A percentile compares a stretch with the other conserved stretches of the same genome.
Conservation (phyloP, 2,113 vertebrate genomes). For the Bambusicola thoracicus region DNA sequence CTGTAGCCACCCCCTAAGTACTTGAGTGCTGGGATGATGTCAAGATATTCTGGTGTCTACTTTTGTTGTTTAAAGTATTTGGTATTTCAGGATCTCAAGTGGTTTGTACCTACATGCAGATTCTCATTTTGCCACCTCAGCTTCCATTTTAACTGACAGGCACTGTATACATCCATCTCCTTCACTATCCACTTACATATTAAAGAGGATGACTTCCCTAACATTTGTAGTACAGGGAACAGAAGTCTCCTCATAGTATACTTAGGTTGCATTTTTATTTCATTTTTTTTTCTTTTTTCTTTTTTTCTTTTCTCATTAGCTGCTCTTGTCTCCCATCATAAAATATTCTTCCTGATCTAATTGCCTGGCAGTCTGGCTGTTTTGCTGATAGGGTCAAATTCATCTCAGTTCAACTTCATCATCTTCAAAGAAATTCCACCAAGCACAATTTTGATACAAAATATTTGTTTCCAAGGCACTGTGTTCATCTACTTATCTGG, state of each 20-base stretch:
- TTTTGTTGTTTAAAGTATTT: neutral
- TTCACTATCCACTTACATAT: neutral
- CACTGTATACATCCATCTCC: neutral
- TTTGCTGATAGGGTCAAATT: neutral
- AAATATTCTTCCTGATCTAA: slow-evolving; percentile 14
- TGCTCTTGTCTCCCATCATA: neutral
- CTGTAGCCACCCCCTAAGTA: neutral
- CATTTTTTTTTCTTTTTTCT: neutral
- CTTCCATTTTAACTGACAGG: neutral
- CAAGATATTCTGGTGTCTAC: neutral
- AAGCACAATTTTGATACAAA: neutral
- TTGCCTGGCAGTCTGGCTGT: neutral
- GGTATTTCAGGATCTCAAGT: neutral
- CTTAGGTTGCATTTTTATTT: neutral
- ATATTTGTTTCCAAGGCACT: slow-evolving; percentile 21
- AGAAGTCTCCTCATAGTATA: neutral
- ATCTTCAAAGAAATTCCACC: neutral
- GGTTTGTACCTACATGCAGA: neutral
- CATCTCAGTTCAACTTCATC: neutral
- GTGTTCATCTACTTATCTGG: slow-evolving; percentile 19
- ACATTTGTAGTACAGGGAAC: neutral
- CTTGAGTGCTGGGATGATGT: neutral
- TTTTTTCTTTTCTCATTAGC: neutral
- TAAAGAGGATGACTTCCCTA: neutral
- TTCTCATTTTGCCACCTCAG: neutral